Evolutionary conservation across 2,113 vertebrate genomes (phyloP), one percentile per base, ranked within the genome.

Genomic region (Pygathrix nemaeus): DNA sequence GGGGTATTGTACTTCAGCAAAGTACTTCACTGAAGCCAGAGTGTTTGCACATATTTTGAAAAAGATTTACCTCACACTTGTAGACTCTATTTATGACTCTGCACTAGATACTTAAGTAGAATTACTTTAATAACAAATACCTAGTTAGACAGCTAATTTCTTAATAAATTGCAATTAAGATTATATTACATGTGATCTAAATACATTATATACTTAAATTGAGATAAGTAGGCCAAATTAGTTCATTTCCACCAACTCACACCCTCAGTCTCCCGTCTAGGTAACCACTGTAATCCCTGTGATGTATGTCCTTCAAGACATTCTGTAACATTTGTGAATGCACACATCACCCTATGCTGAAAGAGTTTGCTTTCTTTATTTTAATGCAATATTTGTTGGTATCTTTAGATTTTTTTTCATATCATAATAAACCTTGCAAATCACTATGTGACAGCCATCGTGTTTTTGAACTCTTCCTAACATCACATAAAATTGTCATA

Each of bases 381-480:
- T 95, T 94, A 61, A 50, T 64, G 38, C 25, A 72, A 73, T 61
- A 3, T 73, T 88, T n/a, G n/a, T 68, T 38, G 73, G 23, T 76
- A 50, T 96, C 87, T 73, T 95, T 61, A 92, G 70, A 61, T 97
- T 95, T n/a, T 48, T 92, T 90, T 89, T 75, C n/a, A 68, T 52
- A 79, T 70, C 78, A 55, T 84, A 80, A 40, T 84, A 43, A 40
- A 61, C 38, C 52, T 96, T 93, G 25, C 38, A 94, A 94, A 87
- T 95, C 57, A 92, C 68, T 68, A 76, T 57, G 40, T 93, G 84
- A 90, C 72, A 85, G 66, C 83, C 11, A 2, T 90, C 35, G 27
- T 85, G 35, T 89, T 88, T 75, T 89, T 1, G 61, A 89, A 95
- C 18, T 88, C 76, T 83, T 95, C 79, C 83, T 87, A 59, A 81